Conservation (phyloP, 2,888 invertebrate species). For the Drosophila picticornis region DNA sequence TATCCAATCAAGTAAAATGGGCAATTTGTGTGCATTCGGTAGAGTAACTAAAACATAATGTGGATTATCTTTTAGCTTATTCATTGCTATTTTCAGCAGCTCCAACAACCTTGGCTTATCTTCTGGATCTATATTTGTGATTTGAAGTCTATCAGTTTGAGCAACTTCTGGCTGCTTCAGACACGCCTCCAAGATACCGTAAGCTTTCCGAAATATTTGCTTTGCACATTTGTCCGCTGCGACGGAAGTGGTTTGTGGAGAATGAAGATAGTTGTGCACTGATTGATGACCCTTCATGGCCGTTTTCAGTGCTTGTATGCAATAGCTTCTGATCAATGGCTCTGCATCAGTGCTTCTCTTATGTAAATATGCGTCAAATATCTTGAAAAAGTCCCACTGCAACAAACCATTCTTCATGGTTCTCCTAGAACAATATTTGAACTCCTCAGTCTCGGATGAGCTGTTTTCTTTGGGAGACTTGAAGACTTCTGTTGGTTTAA, state of each 20-base stretch:
- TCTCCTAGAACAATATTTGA: constrained; percentile 11
- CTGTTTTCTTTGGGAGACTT: background rate
- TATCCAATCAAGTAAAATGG: constrained; percentile 69
- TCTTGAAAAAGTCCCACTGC: constrained; percentile 46
- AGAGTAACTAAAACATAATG: constrained; percentile 74
- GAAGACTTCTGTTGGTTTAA: background rate
- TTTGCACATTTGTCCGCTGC: constrained; percentile 30
- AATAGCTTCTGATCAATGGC: constrained; percentile 36
- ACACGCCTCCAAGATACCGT: background rate
- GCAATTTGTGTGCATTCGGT: constrained; percentile 72
- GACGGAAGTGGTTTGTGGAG: background rate
- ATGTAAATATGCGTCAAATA: constrained; percentile 26
- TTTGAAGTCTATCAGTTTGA: background rate
- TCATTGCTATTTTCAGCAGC: constrained; percentile 57
- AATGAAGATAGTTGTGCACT: background rate
- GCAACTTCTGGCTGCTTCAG: background rate
- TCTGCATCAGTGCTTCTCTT: constrained; percentile 16
- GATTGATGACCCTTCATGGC: background rate
- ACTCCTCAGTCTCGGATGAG: background rate
- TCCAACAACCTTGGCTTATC: constrained; percentile 42
- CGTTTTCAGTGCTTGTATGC: constrained; percentile 36
- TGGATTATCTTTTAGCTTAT: constrained; percentile 56
- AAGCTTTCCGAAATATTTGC: background rate
- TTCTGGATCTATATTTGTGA: constrained; percentile 61
- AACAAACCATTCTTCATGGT: constrained; percentile 15